Conservation (phyloP, 2,113 vertebrate genomes). For the Apteryx mantelli region DNA sequence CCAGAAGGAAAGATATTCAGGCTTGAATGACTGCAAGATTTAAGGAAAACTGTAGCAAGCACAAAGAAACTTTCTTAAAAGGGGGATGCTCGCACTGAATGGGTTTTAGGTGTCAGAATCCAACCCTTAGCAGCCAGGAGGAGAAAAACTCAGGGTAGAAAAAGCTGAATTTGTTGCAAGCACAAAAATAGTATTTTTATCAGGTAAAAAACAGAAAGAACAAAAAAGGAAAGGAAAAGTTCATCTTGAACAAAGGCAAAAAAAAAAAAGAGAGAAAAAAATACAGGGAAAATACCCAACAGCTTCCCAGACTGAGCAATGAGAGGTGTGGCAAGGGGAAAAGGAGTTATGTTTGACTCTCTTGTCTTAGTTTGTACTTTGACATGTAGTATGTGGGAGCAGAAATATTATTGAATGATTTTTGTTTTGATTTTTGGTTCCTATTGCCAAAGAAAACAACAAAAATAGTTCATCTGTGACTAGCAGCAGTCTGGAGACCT, state of each 20-base stretch:
- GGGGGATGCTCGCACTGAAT: background rate
- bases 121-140: background rate
- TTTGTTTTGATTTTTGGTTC: background rate
- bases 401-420: background rate
- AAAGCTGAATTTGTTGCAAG: background rate
- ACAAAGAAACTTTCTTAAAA: background rate
- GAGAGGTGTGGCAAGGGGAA: background rate
- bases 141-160: background rate
- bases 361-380: background rate
- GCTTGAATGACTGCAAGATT: background rate
- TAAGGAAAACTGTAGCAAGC: background rate
- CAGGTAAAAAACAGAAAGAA: background rate
- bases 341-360: background rate
- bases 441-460: background rate
- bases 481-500: background rate
- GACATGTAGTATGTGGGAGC: background rate
- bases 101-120: background rate
- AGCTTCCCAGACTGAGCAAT: background rate
- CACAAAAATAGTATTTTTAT: background rate
- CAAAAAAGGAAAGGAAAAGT: background rate
- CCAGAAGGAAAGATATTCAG: background rate
- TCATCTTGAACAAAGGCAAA: background rate
- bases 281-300: background rate
- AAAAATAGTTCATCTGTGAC: background rate
- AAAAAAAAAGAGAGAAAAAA: background rate